Percentiles rank a stretch among this genome's conserved stretches.
These are phyloP conservation scores for Anthopleura xanthogrammica DNA, from an alignment of 92 coral and sea anemone genomes.

Conservation along the genomic window DNA sequence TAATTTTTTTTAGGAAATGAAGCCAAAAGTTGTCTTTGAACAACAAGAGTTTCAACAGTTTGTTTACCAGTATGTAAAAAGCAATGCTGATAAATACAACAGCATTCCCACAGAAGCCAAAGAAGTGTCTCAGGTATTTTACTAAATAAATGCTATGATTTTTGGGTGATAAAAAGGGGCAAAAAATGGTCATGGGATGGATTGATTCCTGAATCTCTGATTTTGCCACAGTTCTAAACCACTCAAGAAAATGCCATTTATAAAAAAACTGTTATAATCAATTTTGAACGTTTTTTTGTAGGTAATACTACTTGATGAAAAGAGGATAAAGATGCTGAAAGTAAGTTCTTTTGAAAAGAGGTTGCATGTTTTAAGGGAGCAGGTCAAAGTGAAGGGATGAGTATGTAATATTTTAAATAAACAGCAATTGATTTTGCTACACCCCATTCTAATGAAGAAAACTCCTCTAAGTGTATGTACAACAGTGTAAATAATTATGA, in stretches of 20 bases:
- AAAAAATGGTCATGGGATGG: too few relatives aligned
- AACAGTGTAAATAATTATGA: too few relatives aligned
- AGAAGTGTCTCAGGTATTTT: background rate
- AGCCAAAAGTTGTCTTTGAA: constrained; percentile 16
- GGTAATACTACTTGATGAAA: background rate
- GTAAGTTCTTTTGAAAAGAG: background rate
- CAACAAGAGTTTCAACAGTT: constrained; percentile 37
- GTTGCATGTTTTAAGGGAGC: too few relatives aligned
- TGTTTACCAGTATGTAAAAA: constrained; percentile 19
- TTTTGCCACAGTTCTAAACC: too few relatives aligned
- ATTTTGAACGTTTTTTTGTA: background rate
- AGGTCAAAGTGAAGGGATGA: too few relatives aligned
- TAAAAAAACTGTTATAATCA: background rate
- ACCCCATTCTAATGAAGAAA: too few relatives aligned
- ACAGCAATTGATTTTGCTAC: too few relatives aligned
- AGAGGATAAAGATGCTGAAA: constrained; percentile 1
- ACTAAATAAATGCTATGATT: background rate
- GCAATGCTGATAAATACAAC: constrained; percentile 7
- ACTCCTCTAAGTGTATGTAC: too few relatives aligned
- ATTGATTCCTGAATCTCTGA: too few relatives aligned
- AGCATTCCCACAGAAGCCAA: background rate
- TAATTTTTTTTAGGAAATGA: constrained; percentile 13
- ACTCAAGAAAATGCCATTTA: too few relatives aligned
- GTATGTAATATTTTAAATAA: too few relatives aligned
- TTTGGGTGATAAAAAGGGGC: background rate